These are phyloP conservation scores for Antheraea pernyi DNA, from an alignment of 1,140 invertebrate species.

Conservation along the genomic window DNA sequence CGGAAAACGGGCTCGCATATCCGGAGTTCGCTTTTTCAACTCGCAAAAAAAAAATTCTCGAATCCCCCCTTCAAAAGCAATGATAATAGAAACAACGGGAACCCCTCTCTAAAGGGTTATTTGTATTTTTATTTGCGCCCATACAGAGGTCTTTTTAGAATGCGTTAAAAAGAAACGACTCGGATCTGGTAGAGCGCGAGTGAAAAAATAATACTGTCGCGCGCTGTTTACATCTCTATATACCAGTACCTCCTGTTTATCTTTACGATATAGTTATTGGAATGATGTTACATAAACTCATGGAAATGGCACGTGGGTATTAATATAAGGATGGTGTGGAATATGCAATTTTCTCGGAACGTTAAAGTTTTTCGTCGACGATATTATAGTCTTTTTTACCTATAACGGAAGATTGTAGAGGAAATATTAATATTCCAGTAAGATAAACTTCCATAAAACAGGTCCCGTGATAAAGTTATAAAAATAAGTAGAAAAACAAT, in stretches of 20 bases:
- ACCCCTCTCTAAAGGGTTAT: conserved; percentile 60
- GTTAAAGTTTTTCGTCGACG: background rate
- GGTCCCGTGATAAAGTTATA: background rate
- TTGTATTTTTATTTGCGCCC: conserved; percentile 63
- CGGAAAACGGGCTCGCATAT: conserved; percentile 64
- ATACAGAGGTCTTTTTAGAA: conserved; percentile 53
- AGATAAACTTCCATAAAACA: background rate
- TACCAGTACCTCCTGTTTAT: conserved; percentile 22
- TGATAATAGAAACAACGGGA: conserved; percentile 72
- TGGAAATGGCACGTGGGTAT: background rate
- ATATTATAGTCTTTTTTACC: background rate
- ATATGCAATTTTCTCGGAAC: background rate
- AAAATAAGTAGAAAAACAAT: background rate
- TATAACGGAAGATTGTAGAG: background rate
- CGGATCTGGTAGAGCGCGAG: conserved; percentile 31
- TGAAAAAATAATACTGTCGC: conserved; percentile 41
- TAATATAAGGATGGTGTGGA: background rate
- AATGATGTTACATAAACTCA: background rate
- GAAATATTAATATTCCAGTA: background rate
- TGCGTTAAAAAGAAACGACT: conserved; percentile 52
- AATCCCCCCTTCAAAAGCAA: conserved; percentile 53
- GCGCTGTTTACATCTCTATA: conserved; percentile 22
- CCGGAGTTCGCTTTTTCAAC: conserved; percentile 46
- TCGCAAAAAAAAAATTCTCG: conserved; percentile 51
- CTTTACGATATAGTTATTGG: conserved; percentile 14